Conservation (phyloP, 1,140 invertebrate genomes). For the Panagrolaimus sp. region DNA sequence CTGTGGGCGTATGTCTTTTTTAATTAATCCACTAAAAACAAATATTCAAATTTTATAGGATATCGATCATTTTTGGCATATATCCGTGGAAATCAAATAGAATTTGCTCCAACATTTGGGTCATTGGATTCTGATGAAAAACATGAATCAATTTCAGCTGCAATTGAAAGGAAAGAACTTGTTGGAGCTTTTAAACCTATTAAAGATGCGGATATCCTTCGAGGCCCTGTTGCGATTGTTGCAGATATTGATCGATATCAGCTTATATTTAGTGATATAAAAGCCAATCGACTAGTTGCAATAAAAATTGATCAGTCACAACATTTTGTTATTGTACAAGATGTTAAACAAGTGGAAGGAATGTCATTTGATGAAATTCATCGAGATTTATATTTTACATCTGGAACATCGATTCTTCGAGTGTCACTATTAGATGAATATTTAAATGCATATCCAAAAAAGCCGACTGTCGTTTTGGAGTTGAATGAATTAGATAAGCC, state of each 20-base stretch:
- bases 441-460: constrained; percentile 13
- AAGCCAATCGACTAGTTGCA: constrained; percentile 23
- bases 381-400: constrained; percentile 74
- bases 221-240: constrained; percentile 20
- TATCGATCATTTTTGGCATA: constrained; percentile 22
- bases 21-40: too few species aligned
- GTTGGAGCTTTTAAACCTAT: constrained; percentile 1
- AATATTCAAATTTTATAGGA: too few species aligned
- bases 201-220: constrained; percentile 1
- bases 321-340: constrained; percentile 18
- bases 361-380: constrained; percentile 69
- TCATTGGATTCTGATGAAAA: not conserved
- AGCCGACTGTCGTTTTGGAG: constrained; percentile 64
- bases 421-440: constrained; percentile 38
- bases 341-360: constrained; percentile 69
- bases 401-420: constrained; percentile 66
- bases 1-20: not conserved
- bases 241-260: constrained; percentile 10
- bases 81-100: constrained; percentile 11
- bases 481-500: constrained; percentile 70
- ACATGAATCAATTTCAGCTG: constrained; percentile 16
- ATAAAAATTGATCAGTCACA: constrained; percentile 12
- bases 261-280: constrained; percentile 23
- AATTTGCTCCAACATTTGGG: constrained; percentile 20
- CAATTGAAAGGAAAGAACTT: constrained; percentile 14